Percentiles rank a stretch among this genome's conserved stretches.
Evolutionary conservation across 2,797 vertebrate genomes (phyloP).

Genomic region (Alauda arvensis): DNA sequence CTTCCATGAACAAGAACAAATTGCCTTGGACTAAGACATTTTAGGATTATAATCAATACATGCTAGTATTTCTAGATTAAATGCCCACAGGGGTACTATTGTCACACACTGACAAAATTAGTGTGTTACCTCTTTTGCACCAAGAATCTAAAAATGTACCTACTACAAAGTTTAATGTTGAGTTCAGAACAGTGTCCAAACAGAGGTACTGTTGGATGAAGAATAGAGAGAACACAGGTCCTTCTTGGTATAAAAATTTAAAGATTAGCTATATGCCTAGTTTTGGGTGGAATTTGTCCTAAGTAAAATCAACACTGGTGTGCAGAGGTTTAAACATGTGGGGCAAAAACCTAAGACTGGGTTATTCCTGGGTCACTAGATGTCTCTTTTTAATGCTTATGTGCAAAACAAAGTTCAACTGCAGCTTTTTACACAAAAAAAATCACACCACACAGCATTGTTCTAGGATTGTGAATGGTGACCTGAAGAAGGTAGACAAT

Average conservation of each 20-base stretch:
- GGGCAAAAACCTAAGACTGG: not conserved
- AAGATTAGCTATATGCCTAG: not conserved
- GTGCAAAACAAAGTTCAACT: not conserved
- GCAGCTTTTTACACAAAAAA: not conserved
- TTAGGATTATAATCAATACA: not conserved
- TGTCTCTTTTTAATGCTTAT: not conserved
- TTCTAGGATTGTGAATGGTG: not conserved
- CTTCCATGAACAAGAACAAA: not conserved
- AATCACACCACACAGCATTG: not conserved
- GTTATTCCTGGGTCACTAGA: not conserved
- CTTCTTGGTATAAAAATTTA: not conserved
- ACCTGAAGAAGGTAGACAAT: not conserved
- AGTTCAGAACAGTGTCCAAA: not conserved
- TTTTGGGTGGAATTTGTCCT: not conserved
- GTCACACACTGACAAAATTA: not conserved
- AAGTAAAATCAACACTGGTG: not conserved
- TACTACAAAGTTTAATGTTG: rapidly evolving
- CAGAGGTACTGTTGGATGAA: not conserved
- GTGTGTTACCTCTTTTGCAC: not conserved
- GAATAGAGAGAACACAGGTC: not conserved
- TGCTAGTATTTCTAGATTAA: not conserved
- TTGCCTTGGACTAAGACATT: not conserved
- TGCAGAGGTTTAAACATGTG: not conserved
- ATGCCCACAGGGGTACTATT: rapidly evolving
- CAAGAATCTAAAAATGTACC: not conserved